A percentile compares a stretch with the other conserved stretches of the same genome.
These are phyloP conservation scores for Manis pentadactyla DNA, from an alignment of 2,797 vertebrate species.

Conservation along the genomic window DNA sequence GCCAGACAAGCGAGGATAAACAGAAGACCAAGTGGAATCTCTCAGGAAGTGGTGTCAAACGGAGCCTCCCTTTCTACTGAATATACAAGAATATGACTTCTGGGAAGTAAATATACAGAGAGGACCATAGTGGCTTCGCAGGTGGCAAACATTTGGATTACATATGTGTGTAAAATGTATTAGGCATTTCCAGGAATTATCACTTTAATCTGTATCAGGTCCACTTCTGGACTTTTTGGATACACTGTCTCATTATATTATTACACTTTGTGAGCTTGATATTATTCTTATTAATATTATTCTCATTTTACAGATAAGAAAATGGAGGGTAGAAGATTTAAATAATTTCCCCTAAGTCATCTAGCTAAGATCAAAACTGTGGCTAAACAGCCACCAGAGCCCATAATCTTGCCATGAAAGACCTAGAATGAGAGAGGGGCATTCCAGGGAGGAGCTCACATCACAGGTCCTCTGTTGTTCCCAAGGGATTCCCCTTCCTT, in stretches of 20 bases:
- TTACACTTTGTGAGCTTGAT: not conserved
- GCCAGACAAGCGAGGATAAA: not conserved
- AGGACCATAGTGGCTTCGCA: not conserved
- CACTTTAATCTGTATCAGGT: not conserved
- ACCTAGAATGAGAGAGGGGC: not conserved
- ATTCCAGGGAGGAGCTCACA: not conserved
- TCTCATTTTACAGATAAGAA: not conserved
- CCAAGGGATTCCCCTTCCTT: not conserved
- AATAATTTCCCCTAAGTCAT: not conserved
- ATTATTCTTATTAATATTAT: not conserved
- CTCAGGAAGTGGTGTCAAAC: not conserved
- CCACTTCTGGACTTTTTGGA: not conserved
- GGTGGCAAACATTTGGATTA: not conserved
- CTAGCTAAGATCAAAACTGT: not conserved
- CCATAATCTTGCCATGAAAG: not conserved
- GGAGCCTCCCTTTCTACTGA: not conserved
- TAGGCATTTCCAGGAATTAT: not conserved
- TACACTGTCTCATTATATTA: not conserved
- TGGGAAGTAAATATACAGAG: not conserved
- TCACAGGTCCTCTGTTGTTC: not conserved
- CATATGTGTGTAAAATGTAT: not conserved
- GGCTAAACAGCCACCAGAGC: not conserved
- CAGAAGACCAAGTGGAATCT: not conserved
- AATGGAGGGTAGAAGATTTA: not conserved
- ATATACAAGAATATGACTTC: not conserved